A percentile compares a stretch with the other conserved stretches of the same genome.
Conservation (phyloP, 2,888 invertebrate genomes). For the Tanytarsus gracilentus region DNA sequence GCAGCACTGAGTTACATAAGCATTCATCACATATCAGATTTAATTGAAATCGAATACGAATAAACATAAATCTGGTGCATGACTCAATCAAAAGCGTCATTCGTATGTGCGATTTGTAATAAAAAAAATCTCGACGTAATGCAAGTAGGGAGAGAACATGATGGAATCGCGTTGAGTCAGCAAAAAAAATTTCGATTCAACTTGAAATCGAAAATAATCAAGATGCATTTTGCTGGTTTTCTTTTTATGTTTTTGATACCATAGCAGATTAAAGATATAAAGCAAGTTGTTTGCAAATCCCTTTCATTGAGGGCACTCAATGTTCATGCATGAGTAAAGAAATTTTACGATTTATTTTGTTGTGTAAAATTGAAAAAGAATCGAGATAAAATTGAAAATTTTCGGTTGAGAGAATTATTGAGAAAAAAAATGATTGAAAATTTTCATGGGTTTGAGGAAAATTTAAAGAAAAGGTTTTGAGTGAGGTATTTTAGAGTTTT, state of each 20-base stretch:
- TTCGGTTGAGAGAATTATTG: no score
- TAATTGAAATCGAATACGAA: conserved; percentile 23
- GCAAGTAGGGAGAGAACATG: not conserved
- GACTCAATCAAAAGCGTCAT: conserved; percentile 5
- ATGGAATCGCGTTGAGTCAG: not conserved
- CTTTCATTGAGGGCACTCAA: no score
- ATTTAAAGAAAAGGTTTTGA: no score
- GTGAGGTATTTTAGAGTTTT: no score
- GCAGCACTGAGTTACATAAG: no score
- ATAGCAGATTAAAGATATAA: no score
- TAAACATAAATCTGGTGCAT: conserved; percentile 3
- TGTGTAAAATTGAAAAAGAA: not conserved
- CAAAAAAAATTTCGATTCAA: not conserved
- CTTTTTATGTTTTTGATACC: not conserved
- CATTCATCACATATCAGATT: not conserved
- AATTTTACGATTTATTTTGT: not conserved
- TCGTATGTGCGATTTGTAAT: not conserved
- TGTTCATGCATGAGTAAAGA: no score
- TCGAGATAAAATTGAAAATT: not conserved
- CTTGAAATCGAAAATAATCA: not conserved
- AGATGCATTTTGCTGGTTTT: not conserved
- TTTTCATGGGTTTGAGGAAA: no score
- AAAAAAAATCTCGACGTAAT: not conserved
- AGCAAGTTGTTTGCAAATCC: no score
- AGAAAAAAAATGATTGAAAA: no score